Base-by-base conservation (phyloP, 2,797 vertebrate genomes). In the Chloroceryle amazona region DNA sequence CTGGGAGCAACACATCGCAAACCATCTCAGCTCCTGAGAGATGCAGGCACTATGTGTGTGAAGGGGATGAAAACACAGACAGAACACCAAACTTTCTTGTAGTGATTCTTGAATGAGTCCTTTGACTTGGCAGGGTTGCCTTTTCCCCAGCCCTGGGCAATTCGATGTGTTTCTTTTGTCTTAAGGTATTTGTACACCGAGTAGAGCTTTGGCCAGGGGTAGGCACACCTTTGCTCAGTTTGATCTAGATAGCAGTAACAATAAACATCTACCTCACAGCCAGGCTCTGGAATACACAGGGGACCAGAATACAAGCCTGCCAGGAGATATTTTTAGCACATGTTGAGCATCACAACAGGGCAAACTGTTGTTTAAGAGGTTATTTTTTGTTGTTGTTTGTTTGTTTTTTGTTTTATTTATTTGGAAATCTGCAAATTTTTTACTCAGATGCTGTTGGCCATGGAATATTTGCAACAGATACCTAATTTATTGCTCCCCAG, bases 251-350 rank as follows among this genome's bases (percentile, higher is more conserved):
- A 70, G 42, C 26, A 70, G 42, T 7, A 89, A 23, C 23, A 58
- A 39, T 70, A 39, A 72, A 71, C 26, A 13, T 42, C 21, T 63
- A 1, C 46, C 37, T 83, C 28, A 26, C 25, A 35, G 49, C 70
- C 42, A 72, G 52, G 41, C 33, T 89, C 76, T 84, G 58, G 44
- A 41, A 54, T 1, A 9, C 16, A 35, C 17, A 29, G 33, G 22
- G 52, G 60, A 11, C 4, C 1, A 0, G 31, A 51, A 20, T 21
- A 31, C 0, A 0, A 79, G 23, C 28, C 54, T 67, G 15, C 35
- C 44, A 61, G 52, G 13, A 94, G 17, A 35, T 75, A 9, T 49
- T 74, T 33, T 71, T 78, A 74, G 41, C 55, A 58, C 46, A 62
- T 1, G 4, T 42, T 2, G 3, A 85, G n/a, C 42, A 76, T 55